These are phyloP conservation scores for Uloborus plumipes DNA, from an alignment of 2,888 invertebrate genomes.

Conservation along the genomic window DNA sequence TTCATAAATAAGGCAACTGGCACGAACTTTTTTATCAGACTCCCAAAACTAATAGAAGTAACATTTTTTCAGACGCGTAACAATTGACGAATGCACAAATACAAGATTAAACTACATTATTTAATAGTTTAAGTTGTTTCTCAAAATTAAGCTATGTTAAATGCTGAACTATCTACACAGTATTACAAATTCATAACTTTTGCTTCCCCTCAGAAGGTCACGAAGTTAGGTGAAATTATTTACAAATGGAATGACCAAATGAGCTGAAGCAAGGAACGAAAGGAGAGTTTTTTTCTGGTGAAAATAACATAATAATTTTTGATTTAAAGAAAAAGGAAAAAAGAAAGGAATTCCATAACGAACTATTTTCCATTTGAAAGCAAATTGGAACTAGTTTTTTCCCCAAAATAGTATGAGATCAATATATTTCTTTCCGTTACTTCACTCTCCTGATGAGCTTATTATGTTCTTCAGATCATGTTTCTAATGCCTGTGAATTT, in stretches of 20 bases:
- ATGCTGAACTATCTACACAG: constrained; percentile 35
- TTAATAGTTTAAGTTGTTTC: constrained; percentile 50
- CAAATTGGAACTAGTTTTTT: too few relatives aligned
- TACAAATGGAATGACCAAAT: constrained; percentile 34
- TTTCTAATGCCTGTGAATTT: too few relatives aligned
- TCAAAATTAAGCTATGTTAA: constrained; percentile 26
- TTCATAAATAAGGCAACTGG: too few relatives aligned
- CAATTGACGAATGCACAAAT: not conserved
- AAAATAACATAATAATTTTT: too few relatives aligned
- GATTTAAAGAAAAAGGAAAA: too few relatives aligned
- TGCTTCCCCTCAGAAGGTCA: constrained; percentile 27
- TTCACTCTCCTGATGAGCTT: too few relatives aligned
- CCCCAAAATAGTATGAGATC: too few relatives aligned
- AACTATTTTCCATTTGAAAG: too few relatives aligned
- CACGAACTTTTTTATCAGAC: not conserved
- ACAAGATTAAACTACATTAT: constrained; percentile 44
- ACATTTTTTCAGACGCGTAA: not conserved
- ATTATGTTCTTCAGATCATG: too few relatives aligned
- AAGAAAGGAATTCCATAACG: too few relatives aligned
- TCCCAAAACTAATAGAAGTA: constrained; percentile 10
- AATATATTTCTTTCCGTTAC: too few relatives aligned
- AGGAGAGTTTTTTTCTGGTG: too few relatives aligned
- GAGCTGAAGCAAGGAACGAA: not conserved
- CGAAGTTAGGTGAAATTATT: constrained; percentile 19
- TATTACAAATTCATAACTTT: not conserved